phyloP scores from a whole-genome alignment of 1,140 invertebrate genomes.

The Drosophila biarmipes region DNA sequence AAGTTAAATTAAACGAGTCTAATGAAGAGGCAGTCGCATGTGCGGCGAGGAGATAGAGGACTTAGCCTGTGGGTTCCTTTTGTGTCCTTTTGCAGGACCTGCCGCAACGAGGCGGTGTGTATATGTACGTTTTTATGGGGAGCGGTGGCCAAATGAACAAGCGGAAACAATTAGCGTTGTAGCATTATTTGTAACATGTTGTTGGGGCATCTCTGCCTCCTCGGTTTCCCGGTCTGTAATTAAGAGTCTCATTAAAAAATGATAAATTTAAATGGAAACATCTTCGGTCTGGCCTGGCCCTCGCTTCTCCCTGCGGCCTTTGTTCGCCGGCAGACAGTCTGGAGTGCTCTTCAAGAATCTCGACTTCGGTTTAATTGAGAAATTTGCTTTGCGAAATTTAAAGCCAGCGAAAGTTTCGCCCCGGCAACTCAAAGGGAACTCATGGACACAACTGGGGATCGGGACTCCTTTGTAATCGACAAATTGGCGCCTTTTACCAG shows the following conservation, averaged over 20 bases:
- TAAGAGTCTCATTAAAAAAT: slow-evolving; percentile 83
- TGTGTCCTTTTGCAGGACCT: slow-evolving; percentile 19
- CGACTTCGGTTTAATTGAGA: slow-evolving; percentile 32
- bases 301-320: not conserved
- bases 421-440: slow-evolving; percentile 19
- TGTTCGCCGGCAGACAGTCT: slow-evolving; percentile 51
- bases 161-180: slow-evolving; percentile 81
- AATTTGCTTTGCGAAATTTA: slow-evolving; percentile 48
- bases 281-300: slow-evolving; percentile 44
- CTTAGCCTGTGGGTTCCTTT: slow-evolving; percentile 22
- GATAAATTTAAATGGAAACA: slow-evolving; percentile 81
- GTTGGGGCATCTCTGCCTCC: slow-evolving; percentile 36
- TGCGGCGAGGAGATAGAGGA: slow-evolving; percentile 59
- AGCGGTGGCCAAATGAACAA: slow-evolving; percentile 69
- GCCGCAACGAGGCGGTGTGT: slow-evolving; percentile 16
- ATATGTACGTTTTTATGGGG: slow-evolving; percentile 16
- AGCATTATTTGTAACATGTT: slow-evolving; percentile 76
- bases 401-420: slow-evolving; percentile 39
- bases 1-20: slow-evolving; percentile 73
- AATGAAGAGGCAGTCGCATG: slow-evolving; percentile 53
- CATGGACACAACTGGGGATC: slow-evolving; percentile 5
- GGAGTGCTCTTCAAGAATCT: slow-evolving; percentile 58
- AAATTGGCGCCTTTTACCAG: slow-evolving; percentile 61
- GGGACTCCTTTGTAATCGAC: slow-evolving; percentile 51
- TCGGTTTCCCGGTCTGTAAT: slow-evolving; percentile 52